Base-by-base conservation (phyloP, 92 coral and sea anemone genomes). In the Galaxea fascicularis region DNA sequence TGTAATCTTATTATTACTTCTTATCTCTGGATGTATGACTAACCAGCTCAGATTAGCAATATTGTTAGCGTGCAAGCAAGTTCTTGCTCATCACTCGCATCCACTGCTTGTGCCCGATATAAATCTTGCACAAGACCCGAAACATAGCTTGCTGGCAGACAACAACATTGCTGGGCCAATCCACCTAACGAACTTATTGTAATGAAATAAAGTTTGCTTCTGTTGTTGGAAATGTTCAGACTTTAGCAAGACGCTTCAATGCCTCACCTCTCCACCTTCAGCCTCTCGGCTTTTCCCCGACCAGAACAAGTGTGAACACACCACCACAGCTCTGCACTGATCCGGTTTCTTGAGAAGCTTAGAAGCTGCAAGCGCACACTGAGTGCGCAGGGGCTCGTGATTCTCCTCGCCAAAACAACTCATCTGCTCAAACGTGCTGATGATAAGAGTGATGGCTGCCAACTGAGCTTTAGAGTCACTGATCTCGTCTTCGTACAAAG, bases 301-400 rank as follows among this genome's bases (percentile, higher is more conserved):
- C 99, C 99, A 97, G 65, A 97, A 97, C 81, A 97, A 90, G 79
- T 97, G 99, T 24, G 99, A 97, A 77, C 99, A 97, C 65, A 97
- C 98, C 10, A 93, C 98, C 4, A 97, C 99, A 28, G 99, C 98
- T 21, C 99, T 95, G 71, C 99, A 97, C 84, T 97, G 99, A 73
- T 93, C 99, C 10, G 99, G 99, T 74, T 97, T 97, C 92, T 94
- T 97, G 26, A 97, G 94, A 11, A 97, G 92, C 70, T 97, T 97
- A 24, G 99, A 95, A 9, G 99, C 98, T 9, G 99, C 99, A 57
- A 94, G 89, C 16, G 99, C 99, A 71, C 98, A 97, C 88, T 97
- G 98, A 7, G 99, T 97, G 68, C 99, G 90, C 74, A 97, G 51
- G 13, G 99, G 99, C 39, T 97, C 99, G 25, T 97, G 99, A 87